phyloP scores from a whole-genome alignment of 2,113 vertebrate genomes.

The Mustelus asterias region DNA sequence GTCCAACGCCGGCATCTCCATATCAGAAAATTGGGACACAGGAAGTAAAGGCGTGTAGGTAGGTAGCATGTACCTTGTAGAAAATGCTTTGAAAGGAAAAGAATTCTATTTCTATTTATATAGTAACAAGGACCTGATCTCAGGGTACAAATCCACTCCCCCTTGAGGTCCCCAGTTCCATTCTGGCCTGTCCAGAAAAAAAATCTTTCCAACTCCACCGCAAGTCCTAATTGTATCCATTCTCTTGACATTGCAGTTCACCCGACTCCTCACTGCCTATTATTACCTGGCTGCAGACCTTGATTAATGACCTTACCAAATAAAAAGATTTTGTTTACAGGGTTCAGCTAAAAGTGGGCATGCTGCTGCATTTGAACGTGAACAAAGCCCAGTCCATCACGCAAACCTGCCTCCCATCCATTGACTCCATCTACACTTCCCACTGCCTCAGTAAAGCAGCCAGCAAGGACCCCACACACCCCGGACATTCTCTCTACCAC shows the following conservation, averaged over 20 bases:
- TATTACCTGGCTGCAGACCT: not conserved
- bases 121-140: not conserved
- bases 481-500: too few relatives aligned
- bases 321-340: not conserved
- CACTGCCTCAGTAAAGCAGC: too few relatives aligned
- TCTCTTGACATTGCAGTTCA: not conserved
- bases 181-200: not conserved
- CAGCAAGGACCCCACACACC: too few relatives aligned
- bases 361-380: not conserved
- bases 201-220: not conserved
- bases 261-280: not conserved
- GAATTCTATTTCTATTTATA: not conserved
- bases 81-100: not conserved
- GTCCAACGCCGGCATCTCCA: too few relatives aligned
- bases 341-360: not conserved
- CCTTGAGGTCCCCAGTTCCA: not conserved
- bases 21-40: not conserved
- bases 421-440: too few relatives aligned
- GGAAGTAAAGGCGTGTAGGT: not conserved
- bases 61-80: not conserved
- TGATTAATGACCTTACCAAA: not conserved
- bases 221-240: not conserved
- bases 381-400: too few relatives aligned
- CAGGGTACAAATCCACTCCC: not conserved
- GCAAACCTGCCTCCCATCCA: too few relatives aligned